A percentile compares a stretch with the other conserved stretches of the same genome.
Evolutionary conservation across 2,113 vertebrate genomes (phyloP).

Genomic region (Dasyornis broadbenti): DNA sequence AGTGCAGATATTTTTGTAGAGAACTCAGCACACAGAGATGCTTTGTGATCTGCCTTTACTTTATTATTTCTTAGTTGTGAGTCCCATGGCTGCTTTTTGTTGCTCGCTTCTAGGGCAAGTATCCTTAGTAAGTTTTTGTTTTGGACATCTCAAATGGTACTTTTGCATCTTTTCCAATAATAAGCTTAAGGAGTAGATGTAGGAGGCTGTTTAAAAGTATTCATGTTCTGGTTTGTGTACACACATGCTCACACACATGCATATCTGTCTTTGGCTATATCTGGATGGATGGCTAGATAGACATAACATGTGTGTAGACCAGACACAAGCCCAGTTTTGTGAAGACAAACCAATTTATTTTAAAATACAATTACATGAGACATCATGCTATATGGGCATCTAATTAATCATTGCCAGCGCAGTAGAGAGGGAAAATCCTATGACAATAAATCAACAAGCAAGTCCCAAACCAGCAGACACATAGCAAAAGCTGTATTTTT

Average conservation of each 20-base stretch:
- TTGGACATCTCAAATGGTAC: not conserved
- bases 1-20: not conserved
- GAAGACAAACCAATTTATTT: not conserved
- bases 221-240: not conserved
- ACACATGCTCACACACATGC: no score
- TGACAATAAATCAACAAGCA: not conserved
- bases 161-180: not conserved
- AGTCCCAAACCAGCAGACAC: not conserved
- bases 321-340: not conserved
- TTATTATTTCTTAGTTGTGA: not conserved
- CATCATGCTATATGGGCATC: not conserved
- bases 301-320: not conserved
- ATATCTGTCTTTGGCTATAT: not conserved
- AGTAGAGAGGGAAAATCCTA: not conserved
- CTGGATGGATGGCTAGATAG: not conserved
- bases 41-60: not conserved
- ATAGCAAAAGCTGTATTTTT: not conserved
- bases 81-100: not conserved
- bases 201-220: not conserved
- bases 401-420: not conserved
- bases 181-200: not conserved
- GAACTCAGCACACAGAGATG: accelerated
- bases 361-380: not conserved
- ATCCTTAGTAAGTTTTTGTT: not conserved
- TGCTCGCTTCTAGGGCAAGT: not conserved